Base-by-base conservation (phyloP, 2,113 vertebrate species). In the Tachycineta bicolor region DNA sequence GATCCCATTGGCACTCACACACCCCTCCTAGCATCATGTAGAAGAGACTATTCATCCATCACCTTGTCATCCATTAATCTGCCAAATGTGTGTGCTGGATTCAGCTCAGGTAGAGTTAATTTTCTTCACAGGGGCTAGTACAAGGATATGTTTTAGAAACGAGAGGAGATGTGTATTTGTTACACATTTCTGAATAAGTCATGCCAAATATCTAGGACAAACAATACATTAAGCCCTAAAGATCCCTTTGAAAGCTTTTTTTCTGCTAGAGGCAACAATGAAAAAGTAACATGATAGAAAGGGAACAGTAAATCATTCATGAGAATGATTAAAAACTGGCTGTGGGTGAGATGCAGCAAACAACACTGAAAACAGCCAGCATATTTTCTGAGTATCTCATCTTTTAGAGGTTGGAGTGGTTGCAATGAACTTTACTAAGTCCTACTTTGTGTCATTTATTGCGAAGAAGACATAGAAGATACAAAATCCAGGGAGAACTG, bases 221-320 rank as follows among this genome's bases (percentile, higher is more conserved):
- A 91, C 79, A 93, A 87, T 65, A 77, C 50, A 83, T 90, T 95
- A 85, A 94, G 43, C 33, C 63, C 78, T 58, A 91, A 90, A 70
- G 75, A 94, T 91, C 59, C 19, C 39, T 94, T 69, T 95, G 75
- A 95, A 93, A 95, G 85, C 28, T 82, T 87, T 91, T 80, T 80
- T 67, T 70, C 75, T 83, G 47, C 47, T 85, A 70, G 24, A 93
- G 33, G 59, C 47, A 95, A 87, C 75, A 91, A 86, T 55, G 34
- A 87, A 94, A 94, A 94, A 44, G 90, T 90, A 96, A 96, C 71
- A 63, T 62, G 82, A 96, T 87, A 95, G 78, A 95, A 96, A 83
- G 39, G 39, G 78, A 95, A 74, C 34, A 80, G 82, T 95, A 95
- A 96, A 95, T 96, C 87, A 95, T 96, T 96, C 75, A 96, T 91